Percentiles rank a stretch among this genome's conserved stretches.
Evolutionary conservation across 2,113 vertebrate species (phyloP).

Genomic region (Catharus minimus): DNA sequence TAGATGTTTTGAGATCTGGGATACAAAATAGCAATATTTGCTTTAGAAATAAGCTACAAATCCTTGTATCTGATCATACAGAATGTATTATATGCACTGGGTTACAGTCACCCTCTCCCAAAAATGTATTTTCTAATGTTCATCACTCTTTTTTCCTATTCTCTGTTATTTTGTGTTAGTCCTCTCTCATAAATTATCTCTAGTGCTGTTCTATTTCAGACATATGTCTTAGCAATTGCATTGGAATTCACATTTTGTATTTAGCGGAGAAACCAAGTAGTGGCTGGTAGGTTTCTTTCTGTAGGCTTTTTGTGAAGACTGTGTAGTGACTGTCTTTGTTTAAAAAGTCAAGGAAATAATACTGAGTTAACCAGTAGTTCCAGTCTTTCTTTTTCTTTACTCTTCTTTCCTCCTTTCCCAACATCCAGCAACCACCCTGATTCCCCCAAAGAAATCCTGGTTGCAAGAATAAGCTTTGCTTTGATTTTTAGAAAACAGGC

Average conservation of each 20-base stretch:
- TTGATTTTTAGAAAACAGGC: background rate
- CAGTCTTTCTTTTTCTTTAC: background rate
- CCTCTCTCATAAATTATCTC: background rate
- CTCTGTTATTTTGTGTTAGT: background rate
- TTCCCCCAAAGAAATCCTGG: background rate
- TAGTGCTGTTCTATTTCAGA: background rate
- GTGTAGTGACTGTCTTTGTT: background rate
- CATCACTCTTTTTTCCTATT: background rate
- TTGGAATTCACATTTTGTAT: background rate
- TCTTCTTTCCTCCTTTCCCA: background rate
- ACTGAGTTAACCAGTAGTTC: background rate
- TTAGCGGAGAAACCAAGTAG: background rate
- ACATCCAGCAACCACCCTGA: background rate
- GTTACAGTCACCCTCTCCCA: background rate
- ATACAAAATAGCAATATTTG: background rate
- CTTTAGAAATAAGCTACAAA: background rate
- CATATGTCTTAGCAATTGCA: background rate
- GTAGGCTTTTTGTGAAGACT: background rate
- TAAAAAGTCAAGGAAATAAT: background rate
- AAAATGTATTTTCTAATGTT: background rate
- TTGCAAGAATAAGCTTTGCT: background rate
- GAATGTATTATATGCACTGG: background rate
- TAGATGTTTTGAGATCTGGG: background rate
- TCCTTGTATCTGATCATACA: background rate
- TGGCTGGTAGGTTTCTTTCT: background rate